These are phyloP conservation scores for Poecilia gillii DNA, from an alignment of 2,797 vertebrate genomes.

Conservation along the genomic window DNA sequence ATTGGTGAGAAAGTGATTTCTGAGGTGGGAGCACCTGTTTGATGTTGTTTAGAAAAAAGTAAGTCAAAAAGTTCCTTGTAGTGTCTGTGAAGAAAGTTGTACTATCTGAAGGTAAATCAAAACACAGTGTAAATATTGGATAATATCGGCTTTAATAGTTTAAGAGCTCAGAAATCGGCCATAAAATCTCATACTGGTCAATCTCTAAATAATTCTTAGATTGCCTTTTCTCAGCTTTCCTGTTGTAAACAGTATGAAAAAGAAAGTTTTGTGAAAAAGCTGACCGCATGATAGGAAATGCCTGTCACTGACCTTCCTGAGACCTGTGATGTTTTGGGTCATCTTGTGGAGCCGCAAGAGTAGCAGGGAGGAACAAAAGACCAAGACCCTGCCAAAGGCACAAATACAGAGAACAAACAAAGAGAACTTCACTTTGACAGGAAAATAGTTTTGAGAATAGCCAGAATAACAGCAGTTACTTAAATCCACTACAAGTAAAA, in stretches of 20 bases:
- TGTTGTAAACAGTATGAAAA: neutral
- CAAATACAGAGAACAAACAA: constrained; percentile 64
- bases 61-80: neutral
- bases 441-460: constrained; percentile 43
- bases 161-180: neutral
- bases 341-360: constrained; percentile 33
- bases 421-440: constrained; percentile 58
- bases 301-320: constrained; percentile 58
- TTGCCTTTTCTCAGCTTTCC: neutral
- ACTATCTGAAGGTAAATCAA: neutral
- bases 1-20: neutral
- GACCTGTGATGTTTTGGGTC: constrained; percentile 35
- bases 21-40: neutral
- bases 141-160: neutral
- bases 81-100: neutral
- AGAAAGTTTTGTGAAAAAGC: constrained; percentile 26
- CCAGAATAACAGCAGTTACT: constrained; percentile 57
- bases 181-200: neutral
- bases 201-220: neutral
- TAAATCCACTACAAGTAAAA: constrained; percentile 56
- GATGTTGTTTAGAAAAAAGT: neutral
- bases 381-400: constrained; percentile 61
- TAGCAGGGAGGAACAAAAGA: constrained; percentile 59
- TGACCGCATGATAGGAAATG: constrained; percentile 26
- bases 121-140: neutral